Base-by-base conservation (phyloP, 2,888 invertebrate genomes). In the Psococerastis gibbosa region DNA sequence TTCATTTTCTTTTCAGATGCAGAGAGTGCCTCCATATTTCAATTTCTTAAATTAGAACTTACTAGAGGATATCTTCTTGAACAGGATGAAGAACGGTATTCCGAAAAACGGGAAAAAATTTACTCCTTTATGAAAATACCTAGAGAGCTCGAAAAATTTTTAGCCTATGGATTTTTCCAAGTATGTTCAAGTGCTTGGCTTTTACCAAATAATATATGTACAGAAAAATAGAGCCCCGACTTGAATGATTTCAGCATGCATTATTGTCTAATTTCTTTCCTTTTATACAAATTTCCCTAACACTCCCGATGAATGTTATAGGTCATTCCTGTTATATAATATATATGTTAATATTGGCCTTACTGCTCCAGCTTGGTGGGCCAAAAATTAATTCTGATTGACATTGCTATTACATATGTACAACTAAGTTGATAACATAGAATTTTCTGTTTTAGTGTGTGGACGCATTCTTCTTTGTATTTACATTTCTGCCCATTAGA, bases 41-140 rank as follows among this genome's bases (percentile, higher is more conserved):
- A 66, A 42, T 92, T 89, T 63, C 64, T 92, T 45, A 73, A 76
- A 54, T 76, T 84, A 42, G 95, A 95, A 64, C 65, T 95, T 53
- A 89, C 87, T 4, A 69, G 94, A 53, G 91, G 91, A 13, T 98
- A 97, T 65, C 71, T 85, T 50, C 63, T 95, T 45, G 92, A 97
- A 64, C 81, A 95, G 59, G 95, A 97, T 56, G 91, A 94, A 59
- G 89, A 87, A 57, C 74, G 91, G 42, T 97, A 88, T 63, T 82
- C 87, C 18, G 92, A 92, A 2, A 74, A 94, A 50, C 69, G 97
- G 46, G 87, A 95, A 58, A 87, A 92, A 65, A 87, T 97, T 35
- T 97, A 97, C 60, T 89, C 91, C 0, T 97, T 97, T 59, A 82
- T 97, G 68, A 83, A 83, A 66, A 89, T 97, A 57, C 91, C 98